Evolutionary conservation across 1,140 invertebrate species (phyloP), one percentile per base, ranked within the genome.

Genomic region (Matsumurasca onukii): DNA sequence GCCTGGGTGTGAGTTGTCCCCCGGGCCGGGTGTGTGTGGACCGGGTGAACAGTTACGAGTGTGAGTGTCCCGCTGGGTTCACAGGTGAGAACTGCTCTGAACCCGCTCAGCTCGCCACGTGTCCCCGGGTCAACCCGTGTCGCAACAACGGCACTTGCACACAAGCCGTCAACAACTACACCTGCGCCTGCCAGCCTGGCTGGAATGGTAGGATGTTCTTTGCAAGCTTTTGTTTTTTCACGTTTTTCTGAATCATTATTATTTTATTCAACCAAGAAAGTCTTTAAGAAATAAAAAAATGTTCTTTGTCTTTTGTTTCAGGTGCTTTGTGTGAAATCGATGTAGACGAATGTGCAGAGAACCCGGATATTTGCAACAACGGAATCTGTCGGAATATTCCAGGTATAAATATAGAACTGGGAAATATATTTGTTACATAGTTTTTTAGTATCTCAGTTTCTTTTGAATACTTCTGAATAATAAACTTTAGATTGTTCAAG

Each of bases 381-480:
- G 93, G 93, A 1, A 92, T 94, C 49, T 95, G 93, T 77, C 79
- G 91, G 30, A 94, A 94, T 77, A 85, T 82, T 3, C 77, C 71
- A 66, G 78, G 77, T 78, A 75, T 34, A 3, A 30, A 25, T 24
- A 62, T 66, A n/a, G n/a, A n/a, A n/a, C n/a, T n/a, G n/a, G n/a
- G n/a, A n/a, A n/a, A n/a, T n/a, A n/a, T n/a, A n/a, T n/a, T n/a
- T n/a, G n/a, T n/a, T n/a, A n/a, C n/a, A n/a, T n/a, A n/a, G n/a
- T n/a, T n/a, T n/a, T n/a, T n/a, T n/a, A n/a, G n/a, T n/a, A n/a
- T n/a, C n/a, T n/a, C n/a, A n/a, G n/a, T n/a, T n/a, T n/a, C n/a
- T n/a, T n/a, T n/a, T n/a, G n/a, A n/a, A n/a, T n/a, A n/a, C n/a
- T n/a, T n/a, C n/a, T n/a, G n/a, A n/a, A n/a, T n/a, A n/a, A n/a